Evolutionary conservation across 1,140 invertebrate genomes (phyloP).

Genomic region (Drosophila pectinifera): DNA sequence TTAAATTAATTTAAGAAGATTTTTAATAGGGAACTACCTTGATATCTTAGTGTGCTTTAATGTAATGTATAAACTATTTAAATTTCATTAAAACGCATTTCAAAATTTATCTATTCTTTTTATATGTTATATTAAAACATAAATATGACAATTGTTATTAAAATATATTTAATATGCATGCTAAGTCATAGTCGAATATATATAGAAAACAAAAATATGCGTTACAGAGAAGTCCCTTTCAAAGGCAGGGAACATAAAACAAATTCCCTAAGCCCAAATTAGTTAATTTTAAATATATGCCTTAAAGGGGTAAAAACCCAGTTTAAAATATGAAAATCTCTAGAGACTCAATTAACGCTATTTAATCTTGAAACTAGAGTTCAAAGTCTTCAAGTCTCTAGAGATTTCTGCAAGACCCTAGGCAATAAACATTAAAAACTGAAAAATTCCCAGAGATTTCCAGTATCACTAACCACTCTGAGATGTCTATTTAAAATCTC

Average conservation of each 20-base stretch:
- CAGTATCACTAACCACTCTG: too few relatives aligned
- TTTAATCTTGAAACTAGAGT: too few relatives aligned
- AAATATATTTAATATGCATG: too few relatives aligned
- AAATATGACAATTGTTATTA: too few relatives aligned
- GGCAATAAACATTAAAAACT: too few relatives aligned
- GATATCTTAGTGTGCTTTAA: too few relatives aligned
- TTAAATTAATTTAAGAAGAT: background rate
- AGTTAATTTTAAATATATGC: background rate
- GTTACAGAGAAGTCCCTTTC: too few relatives aligned
- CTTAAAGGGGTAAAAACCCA: background rate
- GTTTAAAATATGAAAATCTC: background rate
- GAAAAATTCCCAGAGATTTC: background rate
- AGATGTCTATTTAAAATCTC: background rate
- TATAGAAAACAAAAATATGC: too few relatives aligned
- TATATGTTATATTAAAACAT: too few relatives aligned
- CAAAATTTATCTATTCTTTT: background rate
- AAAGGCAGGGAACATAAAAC: background rate
- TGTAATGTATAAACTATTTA: background rate
- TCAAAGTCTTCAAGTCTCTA: too few relatives aligned
- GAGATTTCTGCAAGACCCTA: too few relatives aligned
- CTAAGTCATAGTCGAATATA: background rate
- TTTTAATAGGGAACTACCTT: constrained; percentile 3
- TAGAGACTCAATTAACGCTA: background rate
- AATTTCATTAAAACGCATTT: too few relatives aligned
- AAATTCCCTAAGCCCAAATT: background rate